Percentiles rank a stretch among this genome's conserved stretches.
Evolutionary conservation across 2,888 invertebrate species (phyloP).

Genomic region (Plutella xylostella): DNA sequence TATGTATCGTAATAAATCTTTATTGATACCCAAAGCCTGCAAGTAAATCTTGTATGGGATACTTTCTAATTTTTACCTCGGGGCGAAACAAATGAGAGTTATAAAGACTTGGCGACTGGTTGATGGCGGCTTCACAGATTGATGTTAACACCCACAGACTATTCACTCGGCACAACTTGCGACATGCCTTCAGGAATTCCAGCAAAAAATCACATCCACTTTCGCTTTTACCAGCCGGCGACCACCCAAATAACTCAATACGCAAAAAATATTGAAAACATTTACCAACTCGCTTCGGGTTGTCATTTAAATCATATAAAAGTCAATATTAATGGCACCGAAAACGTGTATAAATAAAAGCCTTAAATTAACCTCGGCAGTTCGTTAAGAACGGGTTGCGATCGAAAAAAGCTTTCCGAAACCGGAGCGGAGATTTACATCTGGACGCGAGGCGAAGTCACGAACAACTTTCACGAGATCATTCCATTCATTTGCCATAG

Average conservation of each 20-base stretch:
- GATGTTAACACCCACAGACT: slow-evolving; percentile 22
- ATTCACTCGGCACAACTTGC: not conserved
- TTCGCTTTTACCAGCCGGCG: slow-evolving; percentile 9
- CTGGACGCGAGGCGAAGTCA: slow-evolving; percentile 33
- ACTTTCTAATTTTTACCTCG: slow-evolving; percentile 63
- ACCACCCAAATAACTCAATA: slow-evolving; percentile 16
- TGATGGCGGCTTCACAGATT: slow-evolving; percentile 26
- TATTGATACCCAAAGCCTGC: slow-evolving; percentile 36
- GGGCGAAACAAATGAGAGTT: slow-evolving; percentile 51
- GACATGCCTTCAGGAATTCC: slow-evolving; percentile 9
- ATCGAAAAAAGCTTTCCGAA: slow-evolving; percentile 30
- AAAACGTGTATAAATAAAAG: slow-evolving; percentile 6
- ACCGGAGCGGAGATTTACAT: slow-evolving; percentile 37
- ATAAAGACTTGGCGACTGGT: slow-evolving; percentile 41
- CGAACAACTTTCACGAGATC: slow-evolving; percentile 49
- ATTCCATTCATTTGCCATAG: slow-evolving; percentile 28
- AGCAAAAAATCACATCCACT: slow-evolving; percentile 2
- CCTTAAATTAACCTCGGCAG: slow-evolving; percentile 6
- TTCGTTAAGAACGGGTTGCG: slow-evolving; percentile 25
- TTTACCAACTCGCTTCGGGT: not conserved
- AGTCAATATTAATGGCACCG: slow-evolving; percentile 8
- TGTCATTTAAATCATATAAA: slow-evolving; percentile 11
- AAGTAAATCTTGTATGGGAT: slow-evolving; percentile 30
- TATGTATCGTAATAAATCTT: slow-evolving; percentile 50
- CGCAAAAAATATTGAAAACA: slow-evolving; percentile 3